Evolutionary conservation across 2,888 invertebrate species (phyloP).

Genomic region (Eupeodes luniger): DNA sequence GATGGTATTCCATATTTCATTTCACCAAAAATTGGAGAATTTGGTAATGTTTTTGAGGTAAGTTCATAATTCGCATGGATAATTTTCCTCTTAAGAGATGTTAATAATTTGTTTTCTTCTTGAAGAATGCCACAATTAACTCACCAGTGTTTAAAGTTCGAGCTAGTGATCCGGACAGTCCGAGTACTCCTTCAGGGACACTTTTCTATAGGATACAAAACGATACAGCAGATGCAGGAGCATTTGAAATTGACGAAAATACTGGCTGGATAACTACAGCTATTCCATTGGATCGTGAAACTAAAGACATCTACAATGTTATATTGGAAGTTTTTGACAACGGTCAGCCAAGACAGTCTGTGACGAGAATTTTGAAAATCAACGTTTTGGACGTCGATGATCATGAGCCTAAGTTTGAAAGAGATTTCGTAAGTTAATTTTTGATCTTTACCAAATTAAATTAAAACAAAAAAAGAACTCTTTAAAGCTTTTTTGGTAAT

Average conservation of each 20-base stretch:
- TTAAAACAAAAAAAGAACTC: too few relatives aligned
- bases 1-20: constrained; percentile 92
- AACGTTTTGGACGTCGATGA: constrained; percentile 91
- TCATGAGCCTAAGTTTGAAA: constrained; percentile 89
- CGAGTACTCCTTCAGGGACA: constrained; percentile 90
- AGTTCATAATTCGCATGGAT: constrained; percentile 33
- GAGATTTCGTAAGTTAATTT: constrained; percentile 86
- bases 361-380: constrained; percentile 89
- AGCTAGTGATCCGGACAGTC: constrained; percentile 91
- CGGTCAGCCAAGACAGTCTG: constrained; percentile 91
- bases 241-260: constrained; percentile 87
- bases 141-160: constrained; percentile 91
- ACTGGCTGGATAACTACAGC: constrained; percentile 90
- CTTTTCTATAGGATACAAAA: constrained; percentile 89
- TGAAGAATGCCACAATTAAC: constrained; percentile 89
- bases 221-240: constrained; percentile 87
- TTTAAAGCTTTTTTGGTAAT: too few relatives aligned
- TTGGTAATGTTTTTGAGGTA: constrained; percentile 89
- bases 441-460: too few relatives aligned
- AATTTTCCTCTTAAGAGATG: too few relatives aligned
- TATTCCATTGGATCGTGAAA: constrained; percentile 89
- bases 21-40: constrained; percentile 88
- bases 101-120: constrained; percentile 71
- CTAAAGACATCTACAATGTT: constrained; percentile 89
- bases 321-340: constrained; percentile 91